phyloP scores from a whole-genome alignment of 2,888 invertebrate species.

The Plusia festucae region DNA sequence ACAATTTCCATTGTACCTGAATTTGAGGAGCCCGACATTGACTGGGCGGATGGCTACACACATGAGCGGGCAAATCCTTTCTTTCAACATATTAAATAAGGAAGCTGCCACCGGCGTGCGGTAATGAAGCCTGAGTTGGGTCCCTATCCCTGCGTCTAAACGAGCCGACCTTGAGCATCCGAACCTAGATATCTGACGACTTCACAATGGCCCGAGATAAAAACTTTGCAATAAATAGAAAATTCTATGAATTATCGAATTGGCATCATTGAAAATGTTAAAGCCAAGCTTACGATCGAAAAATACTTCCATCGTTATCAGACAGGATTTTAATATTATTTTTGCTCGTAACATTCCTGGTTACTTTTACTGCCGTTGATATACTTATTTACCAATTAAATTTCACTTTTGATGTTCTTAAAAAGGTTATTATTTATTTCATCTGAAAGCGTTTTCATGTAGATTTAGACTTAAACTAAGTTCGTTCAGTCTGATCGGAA shows the following conservation, averaged over 20 bases:
- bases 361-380: background rate
- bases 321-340: background rate
- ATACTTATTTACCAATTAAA: background rate
- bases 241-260: background rate
- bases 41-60: constrained; percentile 44
- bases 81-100: constrained; percentile 61
- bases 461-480: constrained; percentile 3
- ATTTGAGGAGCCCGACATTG: constrained; percentile 40
- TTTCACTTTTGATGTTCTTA: background rate
- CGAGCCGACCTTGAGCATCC: constrained; percentile 43
- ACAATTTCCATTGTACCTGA: constrained; percentile 52
- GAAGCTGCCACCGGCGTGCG: constrained; percentile 53
- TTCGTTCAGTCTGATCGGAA: background rate
- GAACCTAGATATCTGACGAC: constrained; percentile 28
- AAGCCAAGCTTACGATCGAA: background rate
- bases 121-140: constrained; percentile 61
- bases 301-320: background rate
- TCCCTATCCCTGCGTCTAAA: constrained; percentile 46
- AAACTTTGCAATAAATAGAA: constrained; percentile 13
- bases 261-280: background rate
- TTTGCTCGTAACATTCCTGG: background rate
- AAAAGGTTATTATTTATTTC: background rate
- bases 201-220: constrained; percentile 21
- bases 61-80: constrained; percentile 55
- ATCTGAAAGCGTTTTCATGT: constrained; percentile 6